Evolutionary conservation across 1,140 invertebrate genomes (phyloP).

Genomic region (Potamilus streckersoni): DNA sequence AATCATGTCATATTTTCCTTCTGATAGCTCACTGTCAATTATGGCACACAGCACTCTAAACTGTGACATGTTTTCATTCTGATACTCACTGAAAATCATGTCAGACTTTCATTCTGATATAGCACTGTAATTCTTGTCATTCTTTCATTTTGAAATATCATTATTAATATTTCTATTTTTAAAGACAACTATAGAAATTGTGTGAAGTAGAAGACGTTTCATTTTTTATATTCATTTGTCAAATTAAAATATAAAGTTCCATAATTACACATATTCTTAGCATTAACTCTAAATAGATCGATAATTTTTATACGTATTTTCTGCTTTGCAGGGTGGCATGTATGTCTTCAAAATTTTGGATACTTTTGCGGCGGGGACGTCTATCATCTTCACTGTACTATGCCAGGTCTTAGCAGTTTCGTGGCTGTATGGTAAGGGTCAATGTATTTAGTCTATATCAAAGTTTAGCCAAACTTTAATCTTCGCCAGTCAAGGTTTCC

Average conservation of each 20-base stretch:
- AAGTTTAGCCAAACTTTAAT: neutral
- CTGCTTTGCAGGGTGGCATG: conserved; percentile 66
- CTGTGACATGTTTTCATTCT: too few relatives aligned
- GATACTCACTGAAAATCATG: too few relatives aligned
- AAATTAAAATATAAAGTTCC: neutral
- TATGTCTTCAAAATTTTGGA: conserved; percentile 71
- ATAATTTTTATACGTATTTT: neutral
- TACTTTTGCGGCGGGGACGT: conserved; percentile 69
- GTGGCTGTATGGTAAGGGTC: conserved; percentile 70
- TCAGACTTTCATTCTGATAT: too few relatives aligned
- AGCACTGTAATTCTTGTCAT: too few relatives aligned
- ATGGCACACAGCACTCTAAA: too few relatives aligned
- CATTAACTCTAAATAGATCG: too few relatives aligned
- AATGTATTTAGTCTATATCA: neutral
- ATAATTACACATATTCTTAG: too few relatives aligned
- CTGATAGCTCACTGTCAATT: too few relatives aligned
- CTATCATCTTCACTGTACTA: conserved; percentile 69
- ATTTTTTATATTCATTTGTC: neutral
- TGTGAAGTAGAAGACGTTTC: too few relatives aligned
- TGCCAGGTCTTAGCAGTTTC: conserved; percentile 69
- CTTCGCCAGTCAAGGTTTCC: neutral
- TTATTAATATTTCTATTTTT: neutral
- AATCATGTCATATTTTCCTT: too few relatives aligned
- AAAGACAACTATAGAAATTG: neutral
- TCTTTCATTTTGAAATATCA: too few relatives aligned